Percentiles rank a stretch among this genome's conserved stretches.
Conservation (phyloP, 2,888 invertebrate species). For the Diplolepis rosae region DNA sequence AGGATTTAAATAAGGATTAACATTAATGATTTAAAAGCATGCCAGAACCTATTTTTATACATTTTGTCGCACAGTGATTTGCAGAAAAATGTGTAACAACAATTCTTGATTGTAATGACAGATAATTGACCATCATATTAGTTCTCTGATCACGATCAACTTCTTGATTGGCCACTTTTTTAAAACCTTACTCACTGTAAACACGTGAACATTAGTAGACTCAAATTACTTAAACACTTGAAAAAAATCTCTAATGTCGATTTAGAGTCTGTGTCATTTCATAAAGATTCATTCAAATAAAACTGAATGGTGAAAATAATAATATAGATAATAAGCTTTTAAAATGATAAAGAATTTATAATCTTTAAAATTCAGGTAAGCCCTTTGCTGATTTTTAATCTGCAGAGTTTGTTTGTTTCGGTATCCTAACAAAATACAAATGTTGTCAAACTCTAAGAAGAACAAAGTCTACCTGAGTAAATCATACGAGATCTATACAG, state of each 20-base stretch:
- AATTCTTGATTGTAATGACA: constrained; percentile 21
- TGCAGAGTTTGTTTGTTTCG: not conserved
- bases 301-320: not conserved
- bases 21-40: constrained; percentile 21
- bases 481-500: too few relatives aligned
- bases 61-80: constrained; percentile 5
- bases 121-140: constrained; percentile 26
- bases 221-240: not conserved
- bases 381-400: not conserved
- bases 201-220: not conserved
- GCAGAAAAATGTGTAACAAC: constrained; percentile 4
- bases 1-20: not conserved
- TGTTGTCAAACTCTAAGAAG: not conserved
- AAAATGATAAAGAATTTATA: not conserved
- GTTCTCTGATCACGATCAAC: not conserved
- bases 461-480: too few relatives aligned
- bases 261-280: not conserved
- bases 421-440: not conserved
- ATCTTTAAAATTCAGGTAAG: not conserved
- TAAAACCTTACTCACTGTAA: not conserved
- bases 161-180: constrained; percentile 12
- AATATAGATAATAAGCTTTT: not conserved
- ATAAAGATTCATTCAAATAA: not conserved
- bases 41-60: not conserved
- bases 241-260: too few relatives aligned